phyloP scores from a whole-genome alignment of 2,113 vertebrate genomes.

The Pholis gunnellus region DNA sequence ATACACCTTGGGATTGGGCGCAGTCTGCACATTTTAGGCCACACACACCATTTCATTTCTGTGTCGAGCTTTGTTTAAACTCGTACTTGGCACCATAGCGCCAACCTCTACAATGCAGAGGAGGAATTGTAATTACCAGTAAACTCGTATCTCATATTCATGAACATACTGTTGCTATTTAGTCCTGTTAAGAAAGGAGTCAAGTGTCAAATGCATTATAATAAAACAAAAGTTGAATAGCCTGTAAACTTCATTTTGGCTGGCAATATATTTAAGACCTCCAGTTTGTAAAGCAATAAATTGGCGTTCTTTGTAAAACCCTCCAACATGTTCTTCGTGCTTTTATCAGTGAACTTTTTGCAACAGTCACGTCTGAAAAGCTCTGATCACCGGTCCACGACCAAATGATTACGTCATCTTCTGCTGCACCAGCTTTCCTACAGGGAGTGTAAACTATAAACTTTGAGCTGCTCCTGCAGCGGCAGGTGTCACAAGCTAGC shows the following conservation, averaged over 20 bases:
- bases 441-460: not conserved
- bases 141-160: not conserved
- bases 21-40: not conserved
- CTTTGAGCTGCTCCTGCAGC: not conserved
- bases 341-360: no score
- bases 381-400: no score
- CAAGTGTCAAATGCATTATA: not conserved
- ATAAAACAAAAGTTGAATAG: not conserved
- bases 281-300: no score
- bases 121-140: not conserved
- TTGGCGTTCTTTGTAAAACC: no score
- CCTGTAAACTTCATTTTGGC: no score
- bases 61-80: not conserved
- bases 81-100: no score
- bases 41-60: not conserved
- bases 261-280: not conserved
- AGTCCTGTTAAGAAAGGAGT: not conserved
- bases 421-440: no score
- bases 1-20: not conserved
- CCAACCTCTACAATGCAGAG: not conserved
- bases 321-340: no score
- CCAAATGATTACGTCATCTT: no score
- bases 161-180: not conserved
- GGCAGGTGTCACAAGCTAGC: not conserved
- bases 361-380: no score